Evolutionary conservation across 2,888 invertebrate species (phyloP).

Genomic region (Sesia apiformis): DNA sequence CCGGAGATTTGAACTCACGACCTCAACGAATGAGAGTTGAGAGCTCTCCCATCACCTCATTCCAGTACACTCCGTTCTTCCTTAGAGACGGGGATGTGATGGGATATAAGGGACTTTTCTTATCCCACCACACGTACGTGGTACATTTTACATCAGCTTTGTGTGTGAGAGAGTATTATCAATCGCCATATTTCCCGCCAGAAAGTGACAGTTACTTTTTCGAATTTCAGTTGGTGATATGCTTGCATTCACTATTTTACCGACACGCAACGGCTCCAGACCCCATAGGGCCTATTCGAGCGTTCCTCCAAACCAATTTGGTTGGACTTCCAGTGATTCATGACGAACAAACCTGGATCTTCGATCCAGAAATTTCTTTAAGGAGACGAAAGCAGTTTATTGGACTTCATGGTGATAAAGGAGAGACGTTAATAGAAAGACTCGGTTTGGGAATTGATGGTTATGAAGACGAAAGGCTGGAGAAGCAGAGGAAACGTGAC

Average conservation of each 20-base stretch:
- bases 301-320: slow-evolving; percentile 64
- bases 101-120: no score
- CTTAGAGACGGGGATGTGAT: no score
- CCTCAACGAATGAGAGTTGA: no score
- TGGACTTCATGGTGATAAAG: slow-evolving; percentile 76
- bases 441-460: slow-evolving; percentile 79
- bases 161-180: no score
- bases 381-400: slow-evolving; percentile 76
- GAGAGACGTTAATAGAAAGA: slow-evolving; percentile 77
- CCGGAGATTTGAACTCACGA: no score
- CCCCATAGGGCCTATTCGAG: slow-evolving; percentile 36
- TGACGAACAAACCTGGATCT: slow-evolving; percentile 72
- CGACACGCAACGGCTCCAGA: slow-evolving; percentile 22
- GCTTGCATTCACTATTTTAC: slow-evolving; percentile 21
- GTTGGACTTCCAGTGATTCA: slow-evolving; percentile 77
- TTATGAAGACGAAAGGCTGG: slow-evolving; percentile 67
- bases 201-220: no score
- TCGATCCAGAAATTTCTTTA: slow-evolving; percentile 78
- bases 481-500: slow-evolving; percentile 68
- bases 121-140: no score
- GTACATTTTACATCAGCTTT: no score
- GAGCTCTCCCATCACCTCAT: no score
- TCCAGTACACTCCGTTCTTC: no score
- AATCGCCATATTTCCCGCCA: no score
- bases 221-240: slow-evolving; percentile 36